Evolutionary conservation across 2,797 vertebrate species (phyloP), one percentile per base, ranked within the genome.

Genomic region (Macrochelys suwanniensis): DNA sequence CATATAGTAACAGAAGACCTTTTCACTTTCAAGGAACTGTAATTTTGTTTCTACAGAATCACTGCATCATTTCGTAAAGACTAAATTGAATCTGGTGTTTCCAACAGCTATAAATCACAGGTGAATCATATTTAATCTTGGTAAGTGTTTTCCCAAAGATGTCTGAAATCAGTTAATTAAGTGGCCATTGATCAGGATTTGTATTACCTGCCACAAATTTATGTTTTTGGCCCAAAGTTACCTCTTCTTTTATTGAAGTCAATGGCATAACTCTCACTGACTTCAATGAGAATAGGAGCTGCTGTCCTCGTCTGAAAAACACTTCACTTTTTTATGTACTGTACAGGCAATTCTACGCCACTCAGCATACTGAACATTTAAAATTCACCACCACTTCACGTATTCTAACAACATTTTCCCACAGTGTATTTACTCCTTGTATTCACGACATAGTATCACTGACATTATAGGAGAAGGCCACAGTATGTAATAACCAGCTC

Each of bases 221-320:
- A 9, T 45, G 23, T 25, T 26, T 74, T 42, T 26, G 71, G 21
- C 23, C 37, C 93, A 86, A 91, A 95, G 85, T 71, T 49, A 74
- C 65, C 90, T 88, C 95, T 92, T 88, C 80, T 92, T 86, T 89
- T 53, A 45, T 76, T 49, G 61, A 95, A 95, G 89, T 6, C 87
- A 95, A 90, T 51, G 84, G 68, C 78, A 95, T 80, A 95, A 96
- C 80, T 17, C 6, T 47, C 65, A 21, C n/a, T 6, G n/a, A 71
- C 26, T 77, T 49, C 19, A 91, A 76, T 77, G 76, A 88, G 83
- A 92, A 61, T 2, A 97, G 93, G 91, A 95, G 59, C 31, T 1
- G 1, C 92, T 93, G 17, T 83, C 65, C 89, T 97, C 92, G 82
- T 85, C 78, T 16, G 11, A 31, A 90, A 78, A 19, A 59, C 83